Evolutionary conservation across 2,888 invertebrate genomes (phyloP), one percentile per base, ranked within the genome.

Genomic region (Pollenia labialis): DNA sequence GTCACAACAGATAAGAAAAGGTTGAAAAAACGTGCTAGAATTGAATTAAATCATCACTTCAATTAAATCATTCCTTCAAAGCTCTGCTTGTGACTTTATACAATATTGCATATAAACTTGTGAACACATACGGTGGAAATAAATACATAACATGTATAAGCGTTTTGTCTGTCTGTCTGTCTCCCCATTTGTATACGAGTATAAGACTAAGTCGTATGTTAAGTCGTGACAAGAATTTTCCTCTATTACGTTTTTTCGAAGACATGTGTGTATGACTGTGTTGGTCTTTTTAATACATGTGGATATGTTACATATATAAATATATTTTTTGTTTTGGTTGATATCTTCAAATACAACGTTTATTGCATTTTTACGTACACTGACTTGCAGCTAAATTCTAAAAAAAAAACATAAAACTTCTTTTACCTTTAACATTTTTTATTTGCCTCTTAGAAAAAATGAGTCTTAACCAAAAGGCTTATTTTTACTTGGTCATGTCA

Each of bases 201-300:
- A 42, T 42, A 40, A 64, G 48, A 18, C 48, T 54, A 56, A 74
- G 50, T 46, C 52, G 68, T 69, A 23, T 69, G 60, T 76, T 46
- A 74, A 80, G 60, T 74, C 79, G 84, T 85, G 84, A 80, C 79
- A 80, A 62, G 84, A 74, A 84, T 84, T 52, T 74, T 74, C 23
- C 58, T 81, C 50, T 58, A 50, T 66, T 58, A 60, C 50, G 68
- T 75, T 72, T 72, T 64, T 64, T 9, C n/a, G 46, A 40, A 56
- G 54, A 18, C 54, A 71, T 71, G 44, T 80, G 32, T 54, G 62
- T 72, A 60, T 42, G 46, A 56, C 60, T 42, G 54, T 44, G 40
- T 40, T n/a, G 14, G 74, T 74, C 64, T 56, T 56, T 74, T 54
- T 42, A 68, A 42, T 32, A 60, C 16, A 69, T 42, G 6, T 32